These are phyloP conservation scores for Drosophila yakuba DNA, from an alignment of 1,140 invertebrate species.

Conservation along the genomic window DNA sequence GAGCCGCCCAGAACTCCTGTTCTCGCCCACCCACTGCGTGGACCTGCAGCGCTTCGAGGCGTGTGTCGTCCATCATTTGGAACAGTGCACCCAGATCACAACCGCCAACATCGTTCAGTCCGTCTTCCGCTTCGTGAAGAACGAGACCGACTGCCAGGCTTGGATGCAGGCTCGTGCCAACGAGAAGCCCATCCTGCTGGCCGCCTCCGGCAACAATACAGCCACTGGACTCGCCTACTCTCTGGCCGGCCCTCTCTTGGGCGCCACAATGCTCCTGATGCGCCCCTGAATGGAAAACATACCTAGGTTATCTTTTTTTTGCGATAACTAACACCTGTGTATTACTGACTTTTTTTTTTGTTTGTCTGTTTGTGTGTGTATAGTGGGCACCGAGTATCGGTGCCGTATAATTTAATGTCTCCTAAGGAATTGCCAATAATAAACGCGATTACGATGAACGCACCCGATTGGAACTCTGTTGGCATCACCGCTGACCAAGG, in stretches of 20 bases:
- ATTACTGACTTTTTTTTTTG: conserved; percentile 10
- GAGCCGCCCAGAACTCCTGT: conserved; percentile 64
- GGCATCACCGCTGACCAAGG: neutral
- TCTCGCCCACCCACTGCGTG: conserved; percentile 75
- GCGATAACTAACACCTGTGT: conserved; percentile 19
- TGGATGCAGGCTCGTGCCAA: conserved; percentile 67
- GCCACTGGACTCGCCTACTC: neutral
- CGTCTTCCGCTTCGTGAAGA: conserved; percentile 90
- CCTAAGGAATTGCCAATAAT: conserved; percentile 43
- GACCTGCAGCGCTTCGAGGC: conserved; percentile 87
- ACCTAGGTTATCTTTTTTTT: conserved; percentile 1
- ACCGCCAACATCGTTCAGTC: conserved; percentile 92
- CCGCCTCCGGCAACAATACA: conserved; percentile 48
- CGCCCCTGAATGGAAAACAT: conserved; percentile 24
- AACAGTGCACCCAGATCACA: conserved; percentile 89
- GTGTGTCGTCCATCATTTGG: conserved; percentile 88
- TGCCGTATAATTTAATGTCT: conserved; percentile 50
- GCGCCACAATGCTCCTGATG: conserved; percentile 16
- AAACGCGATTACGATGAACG: conserved; percentile 32
- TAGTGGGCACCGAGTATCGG: conserved; percentile 7
- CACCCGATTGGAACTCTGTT: neutral
- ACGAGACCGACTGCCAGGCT: conserved; percentile 88
- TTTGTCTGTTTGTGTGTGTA: neutral
- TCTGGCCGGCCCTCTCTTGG: conserved; percentile 31
- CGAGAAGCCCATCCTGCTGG: conserved; percentile 57